phyloP scores from a whole-genome alignment of 2,888 invertebrate genomes.

The Meiosimyza platycephala region DNA sequence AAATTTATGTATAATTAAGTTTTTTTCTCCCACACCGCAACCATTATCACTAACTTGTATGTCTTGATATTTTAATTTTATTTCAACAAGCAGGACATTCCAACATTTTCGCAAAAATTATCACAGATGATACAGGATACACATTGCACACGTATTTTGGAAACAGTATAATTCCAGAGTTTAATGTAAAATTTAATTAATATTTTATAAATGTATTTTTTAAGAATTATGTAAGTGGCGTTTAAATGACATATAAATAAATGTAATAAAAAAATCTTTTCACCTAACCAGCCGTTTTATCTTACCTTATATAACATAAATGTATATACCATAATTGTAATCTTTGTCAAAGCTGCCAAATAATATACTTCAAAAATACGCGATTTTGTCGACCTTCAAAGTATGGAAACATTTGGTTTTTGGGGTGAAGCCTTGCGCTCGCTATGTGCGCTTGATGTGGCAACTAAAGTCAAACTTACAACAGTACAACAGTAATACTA shows the following conservation, averaged over 20 bases:
- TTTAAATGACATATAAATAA: conserved; percentile 32
- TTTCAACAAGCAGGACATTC: conserved; percentile 67
- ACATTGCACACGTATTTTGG: conserved; percentile 50
- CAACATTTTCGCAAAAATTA: conserved; percentile 67
- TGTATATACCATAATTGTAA: background rate
- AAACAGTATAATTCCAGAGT: conserved; percentile 29
- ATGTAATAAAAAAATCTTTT: no score
- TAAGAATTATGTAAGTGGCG: conserved; percentile 23
- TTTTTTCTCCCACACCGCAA: no score
- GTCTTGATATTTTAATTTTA: no score
- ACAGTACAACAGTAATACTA: conserved; percentile 91
- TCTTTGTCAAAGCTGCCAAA: conserved; percentile 78
- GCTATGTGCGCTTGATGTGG: conserved; percentile 85
- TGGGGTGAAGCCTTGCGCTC: conserved; percentile 98
- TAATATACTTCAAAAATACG: conserved; percentile 95
- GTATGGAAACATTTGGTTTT: conserved; percentile 93
- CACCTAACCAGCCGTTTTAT: no score
- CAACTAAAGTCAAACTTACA: conserved; percentile 80
- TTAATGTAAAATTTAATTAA: conserved; percentile 2
- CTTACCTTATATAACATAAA: background rate
- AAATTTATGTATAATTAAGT: background rate
- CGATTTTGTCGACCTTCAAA: conserved; percentile 87
- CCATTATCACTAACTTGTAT: no score
- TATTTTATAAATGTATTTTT: background rate
- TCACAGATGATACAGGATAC: conserved; percentile 66